Conservation (phyloP, 2,888 invertebrate genomes). For the Colostygia pectinataria region DNA sequence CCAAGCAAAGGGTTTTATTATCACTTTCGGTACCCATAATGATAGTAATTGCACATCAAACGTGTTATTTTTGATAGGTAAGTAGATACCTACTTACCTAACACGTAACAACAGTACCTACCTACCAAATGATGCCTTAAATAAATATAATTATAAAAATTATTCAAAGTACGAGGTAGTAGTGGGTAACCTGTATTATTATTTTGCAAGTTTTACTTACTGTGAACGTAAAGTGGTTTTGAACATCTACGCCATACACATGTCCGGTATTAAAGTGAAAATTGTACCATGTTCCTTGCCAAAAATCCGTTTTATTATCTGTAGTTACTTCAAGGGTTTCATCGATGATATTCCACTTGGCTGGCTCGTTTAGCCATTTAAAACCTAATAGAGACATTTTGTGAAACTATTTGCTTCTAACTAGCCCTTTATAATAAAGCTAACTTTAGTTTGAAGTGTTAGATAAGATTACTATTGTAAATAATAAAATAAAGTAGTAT, state of each 20-base stretch:
- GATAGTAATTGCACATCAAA: no score
- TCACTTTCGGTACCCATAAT: not conserved
- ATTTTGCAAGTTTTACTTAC: no score
- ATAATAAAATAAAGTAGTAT: no score
- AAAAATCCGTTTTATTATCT: constrained; percentile 65
- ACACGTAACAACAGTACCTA: no score
- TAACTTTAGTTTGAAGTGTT: no score
- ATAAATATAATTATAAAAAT: no score
- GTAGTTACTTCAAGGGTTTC: constrained; percentile 50
- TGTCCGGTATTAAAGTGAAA: constrained; percentile 61
- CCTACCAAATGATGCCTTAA: no score
- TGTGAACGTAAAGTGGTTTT: constrained; percentile 58
- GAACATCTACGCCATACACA: constrained; percentile 54
- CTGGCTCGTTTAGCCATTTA: constrained; percentile 65
- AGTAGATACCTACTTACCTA: no score
- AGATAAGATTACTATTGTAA: not conserved
- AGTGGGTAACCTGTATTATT: no score
- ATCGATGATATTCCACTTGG: constrained; percentile 45
- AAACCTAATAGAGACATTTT: constrained; percentile 40
- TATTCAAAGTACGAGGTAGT: no score
- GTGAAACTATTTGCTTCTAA: constrained; percentile 12
- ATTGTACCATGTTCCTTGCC: constrained; percentile 66
- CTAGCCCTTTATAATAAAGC: constrained; percentile 6
- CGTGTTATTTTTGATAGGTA: no score
- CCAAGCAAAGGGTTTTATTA: not conserved